Conservation (phyloP, 2,888 invertebrate species). For the Epinotia demarniana region DNA sequence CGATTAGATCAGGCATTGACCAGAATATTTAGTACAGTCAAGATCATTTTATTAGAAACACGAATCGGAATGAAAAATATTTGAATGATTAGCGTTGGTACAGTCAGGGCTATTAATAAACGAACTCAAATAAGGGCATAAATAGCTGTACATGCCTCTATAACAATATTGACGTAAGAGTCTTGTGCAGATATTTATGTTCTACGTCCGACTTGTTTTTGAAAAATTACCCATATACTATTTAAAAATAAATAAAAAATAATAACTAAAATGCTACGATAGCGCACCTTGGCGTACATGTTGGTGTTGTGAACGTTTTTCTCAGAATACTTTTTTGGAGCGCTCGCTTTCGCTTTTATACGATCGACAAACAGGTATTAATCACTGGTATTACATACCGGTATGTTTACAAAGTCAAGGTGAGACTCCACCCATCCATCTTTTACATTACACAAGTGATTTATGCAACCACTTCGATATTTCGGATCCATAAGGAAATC, state of each 20-base stretch:
- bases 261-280: not conserved
- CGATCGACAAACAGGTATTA: slow-evolving; percentile 70
- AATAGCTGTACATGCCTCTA: too few species aligned
- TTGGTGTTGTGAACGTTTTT: slow-evolving; percentile 70
- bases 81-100: not conserved
- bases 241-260: too few species aligned
- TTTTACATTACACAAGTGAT: slow-evolving; percentile 48
- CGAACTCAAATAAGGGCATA: too few species aligned
- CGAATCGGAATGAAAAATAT: not conserved
- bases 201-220: not conserved
- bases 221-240: too few species aligned
- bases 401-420: slow-evolving; percentile 78
- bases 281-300: slow-evolving; percentile 79
- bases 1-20: too few species aligned
- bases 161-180: too few species aligned
- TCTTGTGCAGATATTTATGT: too few species aligned
- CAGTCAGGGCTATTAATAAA: too few species aligned
- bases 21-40: too few species aligned
- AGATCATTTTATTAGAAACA: not conserved
- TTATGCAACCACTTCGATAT: slow-evolving; percentile 35
- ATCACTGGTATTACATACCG: slow-evolving; percentile 63
- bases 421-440: slow-evolving; percentile 56
- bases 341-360: slow-evolving; percentile 78
- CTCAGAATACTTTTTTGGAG: slow-evolving; percentile 73
- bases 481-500: slow-evolving; percentile 51